Base-by-base conservation (phyloP, 2,888 invertebrate genomes). In the Eustalomyia histrio region DNA sequence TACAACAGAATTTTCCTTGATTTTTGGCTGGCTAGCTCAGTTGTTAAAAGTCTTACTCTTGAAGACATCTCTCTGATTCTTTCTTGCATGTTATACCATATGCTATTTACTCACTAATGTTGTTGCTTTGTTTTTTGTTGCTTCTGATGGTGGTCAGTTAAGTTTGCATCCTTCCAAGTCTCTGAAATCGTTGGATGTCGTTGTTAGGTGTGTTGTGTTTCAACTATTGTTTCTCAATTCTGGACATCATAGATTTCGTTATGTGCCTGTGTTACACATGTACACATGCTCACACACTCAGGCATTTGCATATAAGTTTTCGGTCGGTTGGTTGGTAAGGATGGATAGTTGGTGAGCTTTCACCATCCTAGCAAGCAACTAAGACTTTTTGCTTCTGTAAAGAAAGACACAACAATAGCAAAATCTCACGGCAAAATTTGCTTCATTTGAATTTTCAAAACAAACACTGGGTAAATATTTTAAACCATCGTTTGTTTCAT, bases 151-250 rank as follows among this genome's bases (percentile, higher is more conserved):
- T 76, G 76, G 78, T 72, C 83, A 80, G 39, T 79, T 58, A n/a
- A 61, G 50, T 61, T 73, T 52, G 67, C 68, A 61, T 79, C 74
- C 65, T 76, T 72, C 65, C 47, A 39, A 72, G 67, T 60, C 64
- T 63, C 29, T 55, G 50, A 65, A 71, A 65, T 73, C 67, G 76
- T 83, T 76, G 63, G 64, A 73, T 63, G 68, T 69, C 76, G 65
- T 76, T 78, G 67, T 61, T 75, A 69, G 78, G 74, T 65, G 72
- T 69, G 74, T 75, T 76, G 69, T 79, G 55, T 67, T 69, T 71
- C 61, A 68, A 64, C 73, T 74, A 76, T 82, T 83, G 80, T 82
- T 83, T 78, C 69, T 76, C 65, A 80, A 76, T 75, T 82, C 80
- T 82, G 81, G 76, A 74, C 76, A 79, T 76, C 76, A 68, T 75